These are phyloP conservation scores for Cassiopea xamachana DNA, from an alignment of 30 jellyfish, hydroid and myxozoan genomes.

Conservation along the genomic window DNA sequence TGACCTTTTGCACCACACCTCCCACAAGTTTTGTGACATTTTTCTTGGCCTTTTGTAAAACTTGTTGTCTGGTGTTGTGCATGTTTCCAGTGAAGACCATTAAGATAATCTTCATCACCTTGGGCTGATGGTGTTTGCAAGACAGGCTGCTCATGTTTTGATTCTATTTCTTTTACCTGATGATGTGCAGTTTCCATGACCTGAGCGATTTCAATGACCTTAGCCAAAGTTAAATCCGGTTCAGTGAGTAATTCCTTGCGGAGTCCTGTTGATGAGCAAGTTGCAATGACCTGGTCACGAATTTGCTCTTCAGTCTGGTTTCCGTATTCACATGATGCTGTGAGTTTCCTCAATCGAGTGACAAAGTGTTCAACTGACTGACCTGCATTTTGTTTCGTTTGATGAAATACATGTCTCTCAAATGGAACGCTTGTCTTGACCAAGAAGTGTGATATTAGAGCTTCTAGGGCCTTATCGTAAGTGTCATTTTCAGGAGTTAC, in stretches of 20 bases:
- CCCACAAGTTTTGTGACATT: too few relatives aligned
- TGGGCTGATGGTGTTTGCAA: constrained; percentile 7
- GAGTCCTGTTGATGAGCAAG: constrained; percentile 25
- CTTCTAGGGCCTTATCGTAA: not conserved
- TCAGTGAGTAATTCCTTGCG: not conserved
- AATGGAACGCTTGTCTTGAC: not conserved
- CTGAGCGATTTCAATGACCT: not conserved
- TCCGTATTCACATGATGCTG: not conserved
- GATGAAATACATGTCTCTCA: not conserved
- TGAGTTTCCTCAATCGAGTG: not conserved
- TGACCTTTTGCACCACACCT: too few relatives aligned
- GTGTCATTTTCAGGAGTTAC: not conserved
- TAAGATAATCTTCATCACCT: not conserved
- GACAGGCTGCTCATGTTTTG: not conserved
- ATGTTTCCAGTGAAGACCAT: not conserved
- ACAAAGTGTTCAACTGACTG: not conserved
- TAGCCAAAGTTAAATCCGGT: constrained; percentile 1
- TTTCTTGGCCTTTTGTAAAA: not conserved
- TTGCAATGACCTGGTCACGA: constrained; percentile 13
- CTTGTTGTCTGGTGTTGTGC: too few relatives aligned
- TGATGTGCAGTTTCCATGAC: constrained; percentile 6
- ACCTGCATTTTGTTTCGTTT: not conserved
- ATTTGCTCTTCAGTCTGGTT: constrained; percentile 9
- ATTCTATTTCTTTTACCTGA: constrained; percentile 4
- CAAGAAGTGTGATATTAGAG: not conserved